Conservation (phyloP, 2,797 vertebrate genomes). For the Decapterus maruadsi region DNA sequence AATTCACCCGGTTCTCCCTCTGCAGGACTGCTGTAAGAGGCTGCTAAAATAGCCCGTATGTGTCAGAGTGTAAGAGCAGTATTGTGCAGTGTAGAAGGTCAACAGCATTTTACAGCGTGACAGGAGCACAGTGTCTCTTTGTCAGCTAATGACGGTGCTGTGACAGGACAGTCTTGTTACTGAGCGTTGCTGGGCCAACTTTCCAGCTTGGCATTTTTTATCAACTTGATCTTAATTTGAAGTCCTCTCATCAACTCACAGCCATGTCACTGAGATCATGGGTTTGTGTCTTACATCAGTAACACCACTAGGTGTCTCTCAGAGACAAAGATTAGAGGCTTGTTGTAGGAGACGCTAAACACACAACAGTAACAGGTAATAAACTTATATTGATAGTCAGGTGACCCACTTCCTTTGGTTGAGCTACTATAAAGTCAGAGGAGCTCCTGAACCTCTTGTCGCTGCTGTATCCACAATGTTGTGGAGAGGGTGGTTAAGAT, state of each 20-base stretch:
- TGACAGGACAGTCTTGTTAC: neutral
- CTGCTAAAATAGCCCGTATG: neutral
- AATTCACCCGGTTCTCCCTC: neutral
- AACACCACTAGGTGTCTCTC: constrained; percentile 69
- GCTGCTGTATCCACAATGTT: too few species aligned
- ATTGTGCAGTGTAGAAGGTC: neutral
- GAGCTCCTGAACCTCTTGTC: too few species aligned
- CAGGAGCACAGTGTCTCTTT: neutral
- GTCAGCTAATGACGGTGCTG: neutral
- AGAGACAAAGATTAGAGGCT: constrained; percentile 25
- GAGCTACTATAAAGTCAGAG: too few species aligned
- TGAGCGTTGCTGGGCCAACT: neutral
- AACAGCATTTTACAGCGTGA: neutral
- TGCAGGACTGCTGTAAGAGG: neutral
- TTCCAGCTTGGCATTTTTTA: neutral
- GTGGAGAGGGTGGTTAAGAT: too few species aligned
- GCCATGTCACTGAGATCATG: neutral
- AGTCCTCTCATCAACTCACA: neutral
- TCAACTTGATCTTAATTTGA: neutral
- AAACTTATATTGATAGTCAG: too few species aligned
- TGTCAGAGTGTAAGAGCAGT: neutral
- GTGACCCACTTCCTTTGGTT: too few species aligned
- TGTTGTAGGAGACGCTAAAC: neutral
- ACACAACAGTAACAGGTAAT: too few species aligned
- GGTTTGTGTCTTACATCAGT: constrained; percentile 15